phyloP scores from a whole-genome alignment of 2,888 invertebrate genomes.

The Autographa gamma region DNA sequence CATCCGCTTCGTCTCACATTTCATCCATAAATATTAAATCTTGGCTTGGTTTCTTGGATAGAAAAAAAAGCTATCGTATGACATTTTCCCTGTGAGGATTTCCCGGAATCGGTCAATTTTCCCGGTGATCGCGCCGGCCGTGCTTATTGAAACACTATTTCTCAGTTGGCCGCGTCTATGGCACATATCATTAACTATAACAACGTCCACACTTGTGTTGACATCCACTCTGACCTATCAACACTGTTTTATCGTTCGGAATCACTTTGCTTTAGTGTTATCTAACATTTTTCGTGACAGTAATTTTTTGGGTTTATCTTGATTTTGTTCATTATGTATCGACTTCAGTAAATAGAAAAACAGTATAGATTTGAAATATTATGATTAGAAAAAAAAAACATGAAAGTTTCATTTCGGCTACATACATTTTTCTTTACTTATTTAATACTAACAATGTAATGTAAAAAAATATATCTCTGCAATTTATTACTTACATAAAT shows the following conservation, averaged over 20 bases:
- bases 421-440: no score
- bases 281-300: background rate
- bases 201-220: conserved; percentile 40
- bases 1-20: conserved; percentile 87
- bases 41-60: conserved; percentile 81
- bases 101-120: conserved; percentile 87
- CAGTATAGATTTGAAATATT: no score
- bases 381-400: no score
- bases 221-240: conserved; percentile 43
- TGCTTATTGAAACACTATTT: conserved; percentile 88
- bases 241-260: conserved; percentile 19
- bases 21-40: conserved; percentile 89
- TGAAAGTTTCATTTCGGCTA: no score
- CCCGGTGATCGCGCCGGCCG: conserved; percentile 82
- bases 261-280: background rate
- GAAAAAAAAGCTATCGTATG: conserved; percentile 84
- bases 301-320: conserved; percentile 7
- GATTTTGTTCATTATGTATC: background rate
- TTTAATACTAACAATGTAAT: no score
- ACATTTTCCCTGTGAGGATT: conserved; percentile 84
- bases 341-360: background rate
- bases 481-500: conserved; percentile 5
- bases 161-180: conserved; percentile 79
- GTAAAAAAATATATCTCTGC: background rate
- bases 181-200: conserved; percentile 72